Base-by-base conservation (phyloP, 2,888 invertebrate species). In the Parapristionchus giblindavisi region DNA sequence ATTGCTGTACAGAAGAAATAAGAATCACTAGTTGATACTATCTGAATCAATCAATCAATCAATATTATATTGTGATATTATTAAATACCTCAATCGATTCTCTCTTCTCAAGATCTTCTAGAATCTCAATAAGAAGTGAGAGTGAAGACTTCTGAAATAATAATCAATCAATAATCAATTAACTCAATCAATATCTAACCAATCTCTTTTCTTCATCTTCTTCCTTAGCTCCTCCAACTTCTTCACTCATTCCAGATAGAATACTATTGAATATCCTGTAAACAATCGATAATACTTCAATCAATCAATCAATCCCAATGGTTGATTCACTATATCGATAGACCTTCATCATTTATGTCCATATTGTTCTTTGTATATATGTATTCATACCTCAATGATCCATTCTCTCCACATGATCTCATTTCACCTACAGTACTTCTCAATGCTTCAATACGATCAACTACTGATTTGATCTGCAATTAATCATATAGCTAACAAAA, bases 361-460 rank as follows among this genome's bases (percentile, higher is more conserved):
- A n/a, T n/a, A n/a, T n/a, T n/a, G n/a, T n/a, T n/a, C 8, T 8
- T 27, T 56, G 17, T 24, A 24, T n/a, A 21, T 11, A 24, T 29
- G 4, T 21, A 29, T 27, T 17, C 51, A 21, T 27, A 66, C 66
- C 66, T 66, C 34, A 85, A 77, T 11, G 78, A 77, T 21, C 84
- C 82, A 48, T 78, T 65, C 11, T 80, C 61, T 21, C 75, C 77
- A 3, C 74, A 17, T 5, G 38, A 60, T 14, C 54, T 76, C 83
- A 85, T 83, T 78, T 85, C 84, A 29, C 78, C 81, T 27, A 84
- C 60, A 5, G 81, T 52, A 36, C 73, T 56, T 11, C 76, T 51
- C 29, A 81, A 71, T 14, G 80, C 73, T 4, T 75, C 54, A 11
- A 70, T 29, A 24, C 78, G 70, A 0, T 77, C 74, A 5, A 73